Conservation (phyloP, 2,113 vertebrate genomes). For the Eulemur rufifrons region DNA sequence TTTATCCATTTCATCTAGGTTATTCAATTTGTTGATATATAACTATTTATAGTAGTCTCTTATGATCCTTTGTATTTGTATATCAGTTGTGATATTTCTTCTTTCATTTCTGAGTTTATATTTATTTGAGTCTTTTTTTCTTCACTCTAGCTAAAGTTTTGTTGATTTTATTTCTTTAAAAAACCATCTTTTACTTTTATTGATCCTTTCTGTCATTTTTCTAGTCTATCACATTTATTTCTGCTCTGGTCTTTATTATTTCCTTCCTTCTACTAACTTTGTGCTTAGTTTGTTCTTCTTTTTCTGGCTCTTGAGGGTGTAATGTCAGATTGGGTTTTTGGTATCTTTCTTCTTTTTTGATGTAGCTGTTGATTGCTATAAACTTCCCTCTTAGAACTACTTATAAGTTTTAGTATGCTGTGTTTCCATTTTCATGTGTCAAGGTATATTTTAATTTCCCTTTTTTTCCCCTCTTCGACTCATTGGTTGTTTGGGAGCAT, state of each 20-base stretch:
- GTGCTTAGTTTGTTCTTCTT: background rate
- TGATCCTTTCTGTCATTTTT: background rate
- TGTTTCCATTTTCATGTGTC: background rate
- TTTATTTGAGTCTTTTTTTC: background rate
- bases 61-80: background rate
- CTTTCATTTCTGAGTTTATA: background rate
- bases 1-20: background rate
- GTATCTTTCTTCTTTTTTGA: background rate
- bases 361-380: background rate
- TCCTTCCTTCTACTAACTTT: background rate
- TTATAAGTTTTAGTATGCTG: background rate
- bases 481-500: background rate
- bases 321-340: background rate
- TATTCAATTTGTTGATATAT: background rate
- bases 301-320: background rate
- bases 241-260: background rate
- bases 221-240: background rate
- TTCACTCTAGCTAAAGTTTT: background rate
- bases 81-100: background rate
- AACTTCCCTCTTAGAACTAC: background rate
- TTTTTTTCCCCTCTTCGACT: too few relatives aligned
- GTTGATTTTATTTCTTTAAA: background rate
- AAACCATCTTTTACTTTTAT: background rate
- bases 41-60: background rate
- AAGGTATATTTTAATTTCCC: background rate